Evolutionary conservation across 2,113 vertebrate species (phyloP).

Genomic region (Thalassarche chlororhynchos): DNA sequence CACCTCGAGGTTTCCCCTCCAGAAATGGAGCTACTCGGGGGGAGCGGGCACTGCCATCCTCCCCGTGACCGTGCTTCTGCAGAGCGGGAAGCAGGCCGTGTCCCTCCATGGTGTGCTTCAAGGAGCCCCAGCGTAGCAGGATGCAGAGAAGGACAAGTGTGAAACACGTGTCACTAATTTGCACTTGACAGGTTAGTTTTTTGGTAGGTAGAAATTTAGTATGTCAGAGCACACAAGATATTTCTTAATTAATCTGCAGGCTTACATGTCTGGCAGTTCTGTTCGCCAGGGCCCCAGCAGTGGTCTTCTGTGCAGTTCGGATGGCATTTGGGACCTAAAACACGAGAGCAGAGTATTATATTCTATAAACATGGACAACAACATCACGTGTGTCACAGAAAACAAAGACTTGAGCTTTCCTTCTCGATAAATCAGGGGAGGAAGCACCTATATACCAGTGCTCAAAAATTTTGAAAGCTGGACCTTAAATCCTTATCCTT

Average conservation of each 20-base stretch:
- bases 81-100: accelerated
- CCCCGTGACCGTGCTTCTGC: accelerated
- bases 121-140: neutral
- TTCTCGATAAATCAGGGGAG: neutral
- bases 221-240: neutral
- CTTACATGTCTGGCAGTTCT: conserved; percentile 94
- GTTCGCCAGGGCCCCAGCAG: conserved; percentile 88
- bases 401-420: neutral
- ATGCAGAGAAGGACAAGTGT: neutral
- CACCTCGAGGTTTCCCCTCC: neutral
- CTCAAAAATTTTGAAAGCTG: neutral
- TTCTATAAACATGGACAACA: neutral
- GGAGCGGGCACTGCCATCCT: accelerated
- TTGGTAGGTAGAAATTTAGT: neutral
- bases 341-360: neutral
- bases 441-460: neutral
- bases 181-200: neutral
- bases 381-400: neutral
- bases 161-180: neutral
- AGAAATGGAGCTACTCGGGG: neutral
- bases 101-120: neutral
- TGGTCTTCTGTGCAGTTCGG: conserved; percentile 83
- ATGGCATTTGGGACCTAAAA: conserved; percentile 86
- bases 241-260: neutral
- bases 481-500: neutral